Conservation (phyloP, 1,140 invertebrate species). For the Matsumurasca onukii region DNA sequence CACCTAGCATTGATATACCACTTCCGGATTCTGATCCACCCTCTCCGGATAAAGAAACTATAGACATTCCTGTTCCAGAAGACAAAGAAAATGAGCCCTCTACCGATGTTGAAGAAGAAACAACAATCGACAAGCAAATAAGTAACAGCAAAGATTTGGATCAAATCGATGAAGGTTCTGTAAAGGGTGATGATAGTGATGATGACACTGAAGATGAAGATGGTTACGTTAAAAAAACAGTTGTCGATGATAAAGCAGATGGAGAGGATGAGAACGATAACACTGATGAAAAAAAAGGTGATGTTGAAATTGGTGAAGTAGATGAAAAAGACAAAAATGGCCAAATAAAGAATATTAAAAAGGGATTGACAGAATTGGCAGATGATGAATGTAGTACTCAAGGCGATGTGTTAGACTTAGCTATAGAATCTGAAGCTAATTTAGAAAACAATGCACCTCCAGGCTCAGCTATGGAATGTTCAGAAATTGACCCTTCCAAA, state of each 20-base stretch:
- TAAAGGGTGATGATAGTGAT: slow-evolving; percentile 35
- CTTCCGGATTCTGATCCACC: slow-evolving; percentile 14
- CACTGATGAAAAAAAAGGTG: slow-evolving; percentile 34
- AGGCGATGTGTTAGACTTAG: slow-evolving; percentile 35
- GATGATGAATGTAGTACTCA: slow-evolving; percentile 37
- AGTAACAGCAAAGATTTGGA: no score
- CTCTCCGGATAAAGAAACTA: slow-evolving; percentile 1
- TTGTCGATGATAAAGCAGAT: slow-evolving; percentile 38
- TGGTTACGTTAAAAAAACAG: slow-evolving; percentile 12
- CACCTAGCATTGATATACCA: slow-evolving; percentile 29
- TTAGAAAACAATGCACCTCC: slow-evolving; percentile 23
- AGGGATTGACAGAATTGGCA: slow-evolving; percentile 20
- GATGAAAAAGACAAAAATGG: slow-evolving; percentile 45
- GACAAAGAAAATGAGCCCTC: not conserved
- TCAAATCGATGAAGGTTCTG: slow-evolving; percentile 30
- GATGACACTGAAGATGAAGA: slow-evolving; percentile 11
- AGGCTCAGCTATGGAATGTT: slow-evolving; percentile 20
- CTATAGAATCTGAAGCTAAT: slow-evolving; percentile 34
- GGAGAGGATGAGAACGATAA: slow-evolving; percentile 38
- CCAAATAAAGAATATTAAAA: slow-evolving; percentile 28
- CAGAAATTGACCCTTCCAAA: slow-evolving; percentile 16
- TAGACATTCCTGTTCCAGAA: slow-evolving; percentile 22
- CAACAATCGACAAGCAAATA: no score
- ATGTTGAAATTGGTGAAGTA: slow-evolving; percentile 41
- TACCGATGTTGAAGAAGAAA: not conserved